phyloP scores from a whole-genome alignment of 2,888 invertebrate species.

The Alsophila aescularia region DNA sequence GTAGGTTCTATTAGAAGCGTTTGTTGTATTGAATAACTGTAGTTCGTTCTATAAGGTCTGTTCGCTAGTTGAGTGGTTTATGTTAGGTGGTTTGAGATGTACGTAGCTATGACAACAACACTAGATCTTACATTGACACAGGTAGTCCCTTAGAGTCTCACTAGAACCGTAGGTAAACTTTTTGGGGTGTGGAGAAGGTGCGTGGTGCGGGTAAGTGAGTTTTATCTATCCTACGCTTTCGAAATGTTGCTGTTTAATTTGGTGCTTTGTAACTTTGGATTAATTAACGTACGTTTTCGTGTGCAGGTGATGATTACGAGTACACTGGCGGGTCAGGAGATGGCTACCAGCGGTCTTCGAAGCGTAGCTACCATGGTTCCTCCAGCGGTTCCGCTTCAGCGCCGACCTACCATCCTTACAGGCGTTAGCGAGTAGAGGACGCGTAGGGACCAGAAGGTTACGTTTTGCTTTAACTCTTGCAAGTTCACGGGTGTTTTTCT shows the following conservation, averaged over 20 bases:
- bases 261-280: slow-evolving; percentile 20
- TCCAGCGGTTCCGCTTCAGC: slow-evolving; percentile 67
- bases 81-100: slow-evolving; percentile 4
- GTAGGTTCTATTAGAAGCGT: no score
- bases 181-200: slow-evolving; percentile 59
- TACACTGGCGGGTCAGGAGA: slow-evolving; percentile 80
- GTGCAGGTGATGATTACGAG: slow-evolving; percentile 78
- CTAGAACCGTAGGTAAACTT: slow-evolving; percentile 6
- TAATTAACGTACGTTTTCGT: slow-evolving; percentile 31
- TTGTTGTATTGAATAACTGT: neutral
- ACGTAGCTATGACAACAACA: slow-evolving; percentile 1
- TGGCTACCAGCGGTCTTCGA: slow-evolving; percentile 75
- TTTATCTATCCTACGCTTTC: slow-evolving; percentile 45
- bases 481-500: slow-evolving; percentile 16
- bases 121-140: slow-evolving; percentile 1
- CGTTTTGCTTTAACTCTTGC: slow-evolving; percentile 26
- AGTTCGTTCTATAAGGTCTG: no score
- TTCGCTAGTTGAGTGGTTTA: neutral
- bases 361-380: slow-evolving; percentile 73
- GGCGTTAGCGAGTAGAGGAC: slow-evolving; percentile 63
- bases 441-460: slow-evolving; percentile 39
- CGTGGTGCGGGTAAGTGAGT: slow-evolving; percentile 80
- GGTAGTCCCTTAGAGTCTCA: slow-evolving; percentile 6
- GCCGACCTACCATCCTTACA: slow-evolving; percentile 80
- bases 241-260: slow-evolving; percentile 33